Percentiles rank a stretch among this genome's conserved stretches.
phyloP scores from a whole-genome alignment of 2,888 invertebrate species.

The Phragmatobia fuliginosa region DNA sequence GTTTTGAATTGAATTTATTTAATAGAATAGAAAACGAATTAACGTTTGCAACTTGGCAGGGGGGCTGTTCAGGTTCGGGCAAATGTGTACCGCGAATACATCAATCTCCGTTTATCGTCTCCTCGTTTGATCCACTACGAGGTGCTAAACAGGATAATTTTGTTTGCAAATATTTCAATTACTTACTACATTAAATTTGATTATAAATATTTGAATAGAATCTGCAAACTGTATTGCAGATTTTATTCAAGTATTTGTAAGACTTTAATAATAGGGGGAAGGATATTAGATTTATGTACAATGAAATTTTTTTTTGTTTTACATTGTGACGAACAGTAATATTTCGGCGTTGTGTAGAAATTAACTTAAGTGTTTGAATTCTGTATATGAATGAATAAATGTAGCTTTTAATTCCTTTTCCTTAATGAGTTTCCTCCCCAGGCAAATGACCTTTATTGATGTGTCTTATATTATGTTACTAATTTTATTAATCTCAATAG shows the following conservation, averaged over 20 bases:
- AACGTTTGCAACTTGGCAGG: too few relatives aligned
- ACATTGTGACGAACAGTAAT: background rate
- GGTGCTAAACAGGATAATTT: conserved; percentile 53
- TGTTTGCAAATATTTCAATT: conserved; percentile 39
- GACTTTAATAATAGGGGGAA: background rate
- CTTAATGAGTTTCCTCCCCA: too few relatives aligned
- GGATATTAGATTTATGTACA: background rate
- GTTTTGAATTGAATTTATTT: too few relatives aligned
- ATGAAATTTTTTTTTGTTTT: too few relatives aligned
- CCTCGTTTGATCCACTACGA: conserved; percentile 29
- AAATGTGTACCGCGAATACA: conserved; percentile 46
- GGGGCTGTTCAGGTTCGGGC: conserved; percentile 52
- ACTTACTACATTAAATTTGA: too few relatives aligned
- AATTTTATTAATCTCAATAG: too few relatives aligned
- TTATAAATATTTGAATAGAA: too few relatives aligned
- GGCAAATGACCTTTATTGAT: too few relatives aligned
- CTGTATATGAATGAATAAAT: background rate
- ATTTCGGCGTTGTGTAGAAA: background rate
- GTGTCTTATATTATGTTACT: too few relatives aligned
- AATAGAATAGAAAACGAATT: too few relatives aligned
- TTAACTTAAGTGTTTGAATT: background rate
- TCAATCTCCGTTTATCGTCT: conserved; percentile 33
- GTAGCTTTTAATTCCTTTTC: background rate
- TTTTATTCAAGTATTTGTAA: background rate
- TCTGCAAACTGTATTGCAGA: background rate